These are phyloP conservation scores for Cryptocheilus praepositus DNA, from an alignment of 2,888 invertebrate genomes.

Conservation along the genomic window DNA sequence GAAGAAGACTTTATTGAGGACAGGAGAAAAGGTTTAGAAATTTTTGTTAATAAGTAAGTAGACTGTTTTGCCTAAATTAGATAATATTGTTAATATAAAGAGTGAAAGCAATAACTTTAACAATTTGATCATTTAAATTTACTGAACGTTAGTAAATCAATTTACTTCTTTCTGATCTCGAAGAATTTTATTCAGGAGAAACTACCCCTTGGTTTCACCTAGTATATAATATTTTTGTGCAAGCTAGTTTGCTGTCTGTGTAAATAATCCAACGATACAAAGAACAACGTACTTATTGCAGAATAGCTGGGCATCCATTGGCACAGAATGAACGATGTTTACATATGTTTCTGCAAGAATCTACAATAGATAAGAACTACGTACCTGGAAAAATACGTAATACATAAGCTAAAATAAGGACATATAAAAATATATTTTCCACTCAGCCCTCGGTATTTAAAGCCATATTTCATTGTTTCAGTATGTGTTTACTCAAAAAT, in stretches of 20 bases:
- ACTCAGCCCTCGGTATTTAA: conserved; percentile 45
- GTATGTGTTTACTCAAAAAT: conserved; percentile 36
- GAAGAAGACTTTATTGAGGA: conserved; percentile 99
- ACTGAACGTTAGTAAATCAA: no score
- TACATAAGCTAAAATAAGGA: conserved; percentile 79
- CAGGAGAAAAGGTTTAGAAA: conserved; percentile 96
- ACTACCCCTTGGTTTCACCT: no score
- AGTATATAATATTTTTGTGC: no score
- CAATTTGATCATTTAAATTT: no score
- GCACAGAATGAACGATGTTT: conserved; percentile 99
- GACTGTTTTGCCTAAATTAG: neutral
- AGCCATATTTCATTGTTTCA: conserved; percentile 45
- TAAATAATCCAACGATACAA: neutral
- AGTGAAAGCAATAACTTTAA: no score
- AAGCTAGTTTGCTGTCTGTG: no score
- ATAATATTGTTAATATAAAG: neutral
- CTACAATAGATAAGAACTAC: conserved; percentile 98
- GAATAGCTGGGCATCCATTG: conserved; percentile 98
- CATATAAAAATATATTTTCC: conserved; percentile 49
- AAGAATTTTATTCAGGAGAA: no score
- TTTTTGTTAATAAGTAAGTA: conserved; percentile 97
- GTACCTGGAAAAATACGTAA: conserved; percentile 99
- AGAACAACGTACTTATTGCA: conserved; percentile 72
- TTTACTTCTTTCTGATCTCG: no score
- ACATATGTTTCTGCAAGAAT: conserved; percentile 99